These are phyloP conservation scores for Laticauda colubrina DNA, from an alignment of 2,113 vertebrate species.

Conservation along the genomic window DNA sequence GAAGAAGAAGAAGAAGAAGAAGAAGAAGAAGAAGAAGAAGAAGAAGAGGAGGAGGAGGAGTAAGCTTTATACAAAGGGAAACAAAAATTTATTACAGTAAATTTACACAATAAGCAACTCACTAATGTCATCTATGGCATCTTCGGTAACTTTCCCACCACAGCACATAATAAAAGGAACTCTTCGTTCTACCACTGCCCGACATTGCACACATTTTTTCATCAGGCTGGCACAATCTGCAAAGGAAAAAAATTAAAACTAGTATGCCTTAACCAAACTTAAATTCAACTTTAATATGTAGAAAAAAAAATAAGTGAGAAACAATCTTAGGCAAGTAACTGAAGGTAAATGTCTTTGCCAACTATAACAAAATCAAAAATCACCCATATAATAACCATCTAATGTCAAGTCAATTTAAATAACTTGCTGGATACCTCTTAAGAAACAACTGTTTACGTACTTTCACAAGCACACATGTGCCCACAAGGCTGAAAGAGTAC, in stretches of 20 bases:
- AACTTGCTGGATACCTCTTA: neutral
- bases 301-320: neutral
- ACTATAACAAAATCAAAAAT: neutral
- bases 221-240: conserved; percentile 96
- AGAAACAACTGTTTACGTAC: conserved; percentile 76
- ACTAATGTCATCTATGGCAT: conserved; percentile 92
- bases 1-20: no score
- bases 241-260: conserved; percentile 12
- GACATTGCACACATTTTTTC: conserved; percentile 99
- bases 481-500: conserved; percentile 98
- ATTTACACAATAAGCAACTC: conserved; percentile 72
- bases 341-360: neutral
- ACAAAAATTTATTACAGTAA: neutral
- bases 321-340: neutral
- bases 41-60: no score
- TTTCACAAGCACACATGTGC: conserved; percentile 99
- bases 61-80: neutral
- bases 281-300: neutral
- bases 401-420: neutral
- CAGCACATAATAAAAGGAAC: conserved; percentile 96
- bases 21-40: no score
- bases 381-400: neutral
- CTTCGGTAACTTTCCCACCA: conserved; percentile 96
- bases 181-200: conserved; percentile 92
- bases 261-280: neutral